Percentiles rank a stretch among this genome's conserved stretches.
phyloP scores from a whole-genome alignment of 2,797 vertebrate genomes.

The Balearica regulorum region DNA sequence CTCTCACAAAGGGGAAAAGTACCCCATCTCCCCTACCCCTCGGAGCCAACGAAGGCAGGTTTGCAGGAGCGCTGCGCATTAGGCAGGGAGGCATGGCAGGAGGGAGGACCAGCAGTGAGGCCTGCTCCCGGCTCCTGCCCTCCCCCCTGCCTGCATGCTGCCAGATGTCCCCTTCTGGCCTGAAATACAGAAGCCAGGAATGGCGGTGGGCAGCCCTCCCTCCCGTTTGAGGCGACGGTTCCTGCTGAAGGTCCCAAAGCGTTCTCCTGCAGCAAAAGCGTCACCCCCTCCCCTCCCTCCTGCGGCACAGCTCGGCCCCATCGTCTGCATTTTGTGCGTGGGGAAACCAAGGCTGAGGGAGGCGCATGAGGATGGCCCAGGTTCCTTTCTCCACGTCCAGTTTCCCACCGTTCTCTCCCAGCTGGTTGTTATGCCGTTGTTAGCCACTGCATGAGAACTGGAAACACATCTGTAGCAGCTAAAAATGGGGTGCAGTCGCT shows the following conservation, averaged over 20 bases:
- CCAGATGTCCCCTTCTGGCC: fast-evolving
- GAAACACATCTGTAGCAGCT: background rate
- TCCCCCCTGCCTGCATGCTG: background rate
- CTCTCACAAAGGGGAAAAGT: background rate
- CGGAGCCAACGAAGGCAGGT: fast-evolving
- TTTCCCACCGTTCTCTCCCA: background rate
- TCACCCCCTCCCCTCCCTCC: background rate
- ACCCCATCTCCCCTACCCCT: background rate
- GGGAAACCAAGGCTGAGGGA: background rate
- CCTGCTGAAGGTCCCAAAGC: background rate
- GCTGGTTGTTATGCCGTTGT: fast-evolving
- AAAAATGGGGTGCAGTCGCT: background rate
- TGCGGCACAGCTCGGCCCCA: fast-evolving
- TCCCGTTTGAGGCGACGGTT: fast-evolving
- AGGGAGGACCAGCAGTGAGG: background rate
- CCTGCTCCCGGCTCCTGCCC: background rate
- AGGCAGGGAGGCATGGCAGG: background rate
- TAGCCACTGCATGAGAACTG: background rate
- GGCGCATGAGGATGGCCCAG: fast-evolving
- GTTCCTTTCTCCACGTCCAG: background rate
- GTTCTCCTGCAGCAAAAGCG: background rate
- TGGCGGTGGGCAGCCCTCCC: background rate
- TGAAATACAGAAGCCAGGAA: background rate
- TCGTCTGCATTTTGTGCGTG: fast-evolving
- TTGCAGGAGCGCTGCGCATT: fast-evolving